Evolutionary conservation across 2,113 vertebrate genomes (phyloP), one percentile per base, ranked within the genome.

Genomic region (Pteropus alecto): DNA sequence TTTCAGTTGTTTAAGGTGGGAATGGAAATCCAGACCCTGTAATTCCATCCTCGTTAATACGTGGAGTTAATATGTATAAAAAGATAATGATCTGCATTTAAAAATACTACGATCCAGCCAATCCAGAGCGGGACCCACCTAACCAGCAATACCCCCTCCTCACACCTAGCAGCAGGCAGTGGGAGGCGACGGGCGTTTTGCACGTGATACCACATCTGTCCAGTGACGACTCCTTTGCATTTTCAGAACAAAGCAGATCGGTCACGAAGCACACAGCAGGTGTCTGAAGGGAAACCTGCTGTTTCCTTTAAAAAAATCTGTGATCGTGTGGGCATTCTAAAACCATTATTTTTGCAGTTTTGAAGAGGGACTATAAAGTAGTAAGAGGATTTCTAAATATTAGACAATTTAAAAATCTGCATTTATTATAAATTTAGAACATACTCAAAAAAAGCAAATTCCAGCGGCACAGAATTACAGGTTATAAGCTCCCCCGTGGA

Each of bases 181-280:
- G 3, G 41, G 43, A 1, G 35, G 68, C 0, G 22, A 38, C 22
- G 30, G 21, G 60, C 35, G 28, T 4, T 13, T 1, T 43, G 28
- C 5, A 41, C 73, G 38, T 22, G 14, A 56, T 26, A 12, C 0
- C 9, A 16, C 6, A 7, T 14, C 38, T 70, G 41, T 26, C 28
- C 77, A 46, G 0, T 24, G 6, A 88, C 38, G 35, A 71, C 18
- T 28, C 6, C 19, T 38, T 61, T 61, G 70, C 67, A 65, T 28
- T 85, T 58, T 48, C 16, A 79, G 70, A 48, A 15, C 43, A 33
- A 81, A 65, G 60, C 15, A 35, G 35, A 35, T 68, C 67, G 46
- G 43, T 41, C 35, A 82, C 8, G 7, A 48, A 94, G 58, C 3
- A 68, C 18, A 51, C 0, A 22, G 35, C 60, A 38, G 18, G 43